These are phyloP conservation scores for Epinephelus cyanopodus DNA, from an alignment of 2,113 vertebrate genomes.

Conservation along the genomic window DNA sequence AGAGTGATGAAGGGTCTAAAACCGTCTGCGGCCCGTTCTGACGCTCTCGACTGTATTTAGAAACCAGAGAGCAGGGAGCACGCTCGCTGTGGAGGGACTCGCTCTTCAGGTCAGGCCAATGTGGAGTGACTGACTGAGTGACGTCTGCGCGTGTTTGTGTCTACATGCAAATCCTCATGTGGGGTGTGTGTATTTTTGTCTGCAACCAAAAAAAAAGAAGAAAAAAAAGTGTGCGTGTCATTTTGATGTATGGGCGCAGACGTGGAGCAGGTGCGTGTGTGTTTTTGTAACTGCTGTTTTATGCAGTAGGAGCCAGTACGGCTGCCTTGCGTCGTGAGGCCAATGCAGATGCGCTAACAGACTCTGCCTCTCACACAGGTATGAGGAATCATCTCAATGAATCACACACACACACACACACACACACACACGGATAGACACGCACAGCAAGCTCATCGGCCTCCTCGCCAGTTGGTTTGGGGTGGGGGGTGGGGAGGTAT, in stretches of 20 bases:
- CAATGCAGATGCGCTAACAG: constrained; percentile 47
- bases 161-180: not conserved
- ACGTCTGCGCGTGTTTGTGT: not conserved
- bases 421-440: constrained; percentile 11
- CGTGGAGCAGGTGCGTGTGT: not conserved
- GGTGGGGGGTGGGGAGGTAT: constrained; percentile 30
- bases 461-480: constrained; percentile 48
- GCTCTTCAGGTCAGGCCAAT: not conserved
- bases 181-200: not conserved
- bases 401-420: constrained; percentile 32
- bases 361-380: constrained; percentile 65
- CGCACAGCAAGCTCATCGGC: constrained; percentile 20
- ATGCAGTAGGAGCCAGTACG: not conserved
- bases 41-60: constrained; percentile 38
- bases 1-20: constrained; percentile 23
- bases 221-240: not conserved
- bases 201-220: rapidly evolving
- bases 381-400: constrained; percentile 75
- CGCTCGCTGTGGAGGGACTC: not conserved
- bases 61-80: constrained; percentile 16
- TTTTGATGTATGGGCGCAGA: not conserved
- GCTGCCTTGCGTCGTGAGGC: constrained; percentile 44
- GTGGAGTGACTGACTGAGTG: not conserved
- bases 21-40: constrained; percentile 3
- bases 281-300: not conserved